Conservation (phyloP, 2,888 invertebrate species). For the Dyspetes luteomarginatus region DNA sequence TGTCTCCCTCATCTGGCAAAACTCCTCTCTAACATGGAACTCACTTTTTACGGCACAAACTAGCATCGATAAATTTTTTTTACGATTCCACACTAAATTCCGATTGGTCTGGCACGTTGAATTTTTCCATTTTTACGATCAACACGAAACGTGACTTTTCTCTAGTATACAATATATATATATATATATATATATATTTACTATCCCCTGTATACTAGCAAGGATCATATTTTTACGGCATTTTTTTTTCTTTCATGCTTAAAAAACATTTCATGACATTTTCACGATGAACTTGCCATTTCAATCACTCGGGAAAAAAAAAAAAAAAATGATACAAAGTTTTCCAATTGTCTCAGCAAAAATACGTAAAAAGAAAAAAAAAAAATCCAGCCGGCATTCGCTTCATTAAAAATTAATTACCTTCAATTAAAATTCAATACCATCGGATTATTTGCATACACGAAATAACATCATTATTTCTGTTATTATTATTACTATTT, state of each 20-base stretch:
- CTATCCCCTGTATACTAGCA: not conserved
- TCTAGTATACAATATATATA: constrained; percentile 7
- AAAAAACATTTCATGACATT: constrained; percentile 5
- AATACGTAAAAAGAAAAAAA: too few species aligned
- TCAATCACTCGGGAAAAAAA: not conserved
- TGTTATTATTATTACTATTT: too few species aligned
- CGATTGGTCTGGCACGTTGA: constrained; percentile 46
- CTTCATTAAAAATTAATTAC: too few species aligned
- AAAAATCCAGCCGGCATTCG: too few species aligned
- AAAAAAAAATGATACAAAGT: not conserved
- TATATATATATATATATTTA: constrained; percentile 16
- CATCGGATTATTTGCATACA: too few species aligned
- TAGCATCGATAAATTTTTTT: constrained; percentile 54
- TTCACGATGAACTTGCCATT: not conserved
- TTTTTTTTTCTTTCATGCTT: not conserved
- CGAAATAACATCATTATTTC: too few species aligned
- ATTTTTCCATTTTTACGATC: constrained; percentile 62
- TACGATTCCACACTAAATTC: constrained; percentile 56
- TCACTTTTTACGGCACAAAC: constrained; percentile 54
- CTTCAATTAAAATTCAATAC: too few species aligned
- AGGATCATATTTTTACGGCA: not conserved
- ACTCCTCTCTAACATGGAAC: not conserved
- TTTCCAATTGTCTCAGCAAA: too few species aligned
- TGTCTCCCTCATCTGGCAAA: constrained; percentile 26
- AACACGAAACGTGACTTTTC: constrained; percentile 31